Conservation (phyloP, 2,797 vertebrate species). For the Macropus fuliginosus region DNA sequence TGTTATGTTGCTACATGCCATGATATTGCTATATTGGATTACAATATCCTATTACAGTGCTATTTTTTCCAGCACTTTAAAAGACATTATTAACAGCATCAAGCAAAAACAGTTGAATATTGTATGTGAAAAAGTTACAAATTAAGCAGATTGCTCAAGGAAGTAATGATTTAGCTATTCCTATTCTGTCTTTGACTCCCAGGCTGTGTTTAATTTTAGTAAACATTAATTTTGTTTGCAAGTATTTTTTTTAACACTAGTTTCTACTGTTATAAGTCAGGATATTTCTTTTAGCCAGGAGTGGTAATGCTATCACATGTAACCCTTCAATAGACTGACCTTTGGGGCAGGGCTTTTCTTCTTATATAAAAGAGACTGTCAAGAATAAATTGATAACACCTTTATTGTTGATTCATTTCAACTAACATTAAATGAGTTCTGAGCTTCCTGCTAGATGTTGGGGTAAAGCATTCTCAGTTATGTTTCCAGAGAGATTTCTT, state of each 20-base stretch:
- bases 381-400: not conserved
- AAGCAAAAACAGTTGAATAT: not conserved
- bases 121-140: conserved; percentile 9
- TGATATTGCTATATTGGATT: not conserved
- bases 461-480: not conserved
- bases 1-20: not conserved
- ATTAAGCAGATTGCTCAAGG: not conserved
- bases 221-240: not conserved
- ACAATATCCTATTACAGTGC: not conserved
- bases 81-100: conserved; percentile 7
- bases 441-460: not conserved
- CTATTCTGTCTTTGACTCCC: not conserved
- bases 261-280: not conserved
- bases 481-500: not conserved
- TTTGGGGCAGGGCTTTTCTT: not conserved
- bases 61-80: conserved; percentile 14
- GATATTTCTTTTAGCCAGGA: not conserved
- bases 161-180: not conserved
- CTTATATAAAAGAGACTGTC: not conserved
- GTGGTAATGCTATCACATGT: not conserved
- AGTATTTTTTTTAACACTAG: not conserved
- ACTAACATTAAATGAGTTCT: not conserved
- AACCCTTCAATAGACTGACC: not conserved
- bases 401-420: not conserved
- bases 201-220: not conserved